phyloP scores from a whole-genome alignment of 1,140 invertebrate genomes.

The Gonioctena quinquepunctata region DNA sequence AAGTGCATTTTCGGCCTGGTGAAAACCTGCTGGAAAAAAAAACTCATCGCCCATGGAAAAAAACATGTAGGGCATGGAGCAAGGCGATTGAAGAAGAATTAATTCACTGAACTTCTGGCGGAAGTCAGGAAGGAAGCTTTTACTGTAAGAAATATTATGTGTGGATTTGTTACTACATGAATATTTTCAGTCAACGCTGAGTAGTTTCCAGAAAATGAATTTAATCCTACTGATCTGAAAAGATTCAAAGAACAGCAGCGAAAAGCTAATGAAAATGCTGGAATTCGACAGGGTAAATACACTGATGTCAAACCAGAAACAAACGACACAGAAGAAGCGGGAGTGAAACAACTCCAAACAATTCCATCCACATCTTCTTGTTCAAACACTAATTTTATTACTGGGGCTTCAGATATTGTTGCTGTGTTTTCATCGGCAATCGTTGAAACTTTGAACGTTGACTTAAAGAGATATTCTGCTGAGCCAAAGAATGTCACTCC shows the following conservation, averaged over 20 bases:
- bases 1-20: constrained; percentile 36
- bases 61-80: constrained; percentile 21
- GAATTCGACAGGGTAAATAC: neutral
- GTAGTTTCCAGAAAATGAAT: constrained; percentile 19
- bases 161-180: constrained; percentile 23
- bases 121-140: constrained; percentile 15
- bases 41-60: constrained; percentile 21
- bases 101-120: constrained; percentile 36
- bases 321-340: neutral
- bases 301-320: constrained; percentile 1
- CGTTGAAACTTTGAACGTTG: neutral
- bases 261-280: neutral
- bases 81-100: constrained; percentile 30
- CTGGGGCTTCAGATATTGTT: neutral
- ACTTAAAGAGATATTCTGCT: neutral
- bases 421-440: neutral
- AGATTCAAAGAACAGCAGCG: neutral
- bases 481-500: neutral
- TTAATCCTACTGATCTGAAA: constrained; percentile 10
- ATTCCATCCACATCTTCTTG: neutral
- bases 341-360: neutral
- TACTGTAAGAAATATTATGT: constrained; percentile 17
- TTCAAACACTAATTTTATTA: neutral
- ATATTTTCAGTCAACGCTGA: constrained; percentile 21
- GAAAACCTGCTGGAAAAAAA: constrained; percentile 44